Evolutionary conservation across 2,113 vertebrate genomes (phyloP).

Genomic region (Addax nasomaculatus): DNA sequence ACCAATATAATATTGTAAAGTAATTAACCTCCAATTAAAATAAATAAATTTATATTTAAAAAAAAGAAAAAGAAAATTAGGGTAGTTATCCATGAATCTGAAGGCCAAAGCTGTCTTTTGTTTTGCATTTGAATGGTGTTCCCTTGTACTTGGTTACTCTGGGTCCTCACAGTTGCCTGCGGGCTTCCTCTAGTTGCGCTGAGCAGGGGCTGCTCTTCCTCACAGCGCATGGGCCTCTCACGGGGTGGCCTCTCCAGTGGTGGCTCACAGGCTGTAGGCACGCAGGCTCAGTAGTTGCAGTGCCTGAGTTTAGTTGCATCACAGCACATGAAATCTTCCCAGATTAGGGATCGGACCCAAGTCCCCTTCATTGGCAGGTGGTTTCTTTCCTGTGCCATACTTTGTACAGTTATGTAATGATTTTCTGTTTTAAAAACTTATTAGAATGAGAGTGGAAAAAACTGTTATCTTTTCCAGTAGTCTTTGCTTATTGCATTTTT

Average conservation of each 20-base stretch:
- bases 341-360: accelerated
- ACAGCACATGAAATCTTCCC: not conserved
- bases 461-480: not conserved
- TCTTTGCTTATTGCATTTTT: not conserved
- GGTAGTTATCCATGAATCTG: not conserved
- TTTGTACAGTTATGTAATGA: not conserved
- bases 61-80: not conserved
- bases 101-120: not conserved
- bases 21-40: too few relatives aligned
- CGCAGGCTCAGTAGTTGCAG: not conserved
- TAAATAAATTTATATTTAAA: too few relatives aligned
- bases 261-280: not conserved
- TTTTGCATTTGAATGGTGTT: not conserved
- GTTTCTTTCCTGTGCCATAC: not conserved
- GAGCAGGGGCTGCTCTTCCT: not conserved
- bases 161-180: not conserved
- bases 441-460: not conserved
- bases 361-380: not conserved
- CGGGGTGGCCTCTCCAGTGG: not conserved
- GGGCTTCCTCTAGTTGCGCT: not conserved
- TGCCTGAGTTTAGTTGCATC: not conserved
- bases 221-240: not conserved
- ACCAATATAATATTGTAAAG: too few relatives aligned
- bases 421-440: not conserved
- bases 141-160: not conserved